Conservation (phyloP, 2,888 invertebrate species). For the Dendrolimus houi region DNA sequence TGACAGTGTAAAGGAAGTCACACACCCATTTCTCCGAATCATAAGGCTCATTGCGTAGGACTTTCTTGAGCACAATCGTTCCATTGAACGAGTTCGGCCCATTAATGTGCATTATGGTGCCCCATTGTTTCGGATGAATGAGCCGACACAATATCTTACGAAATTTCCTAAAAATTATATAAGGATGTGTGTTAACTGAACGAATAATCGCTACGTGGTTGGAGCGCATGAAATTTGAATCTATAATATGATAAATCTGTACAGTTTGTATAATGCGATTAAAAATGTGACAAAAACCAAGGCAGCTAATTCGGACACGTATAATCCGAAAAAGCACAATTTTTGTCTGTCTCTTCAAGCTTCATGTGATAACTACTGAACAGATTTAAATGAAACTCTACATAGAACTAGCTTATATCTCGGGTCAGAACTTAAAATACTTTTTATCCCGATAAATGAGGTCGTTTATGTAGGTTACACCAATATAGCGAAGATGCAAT, state of each 20-base stretch:
- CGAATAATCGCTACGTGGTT: not conserved
- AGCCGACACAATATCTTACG: slow-evolving; percentile 70
- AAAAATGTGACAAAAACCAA: too few relatives aligned
- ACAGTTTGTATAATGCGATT: too few relatives aligned
- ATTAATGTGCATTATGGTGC: slow-evolving; percentile 64
- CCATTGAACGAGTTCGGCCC: slow-evolving; percentile 64
- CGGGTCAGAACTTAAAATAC: too few relatives aligned
- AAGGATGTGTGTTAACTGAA: not conserved
- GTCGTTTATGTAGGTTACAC: too few relatives aligned
- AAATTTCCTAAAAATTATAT: slow-evolving; percentile 64
- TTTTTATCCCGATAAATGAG: too few relatives aligned
- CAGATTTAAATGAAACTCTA: not conserved
- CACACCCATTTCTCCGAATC: slow-evolving; percentile 55
- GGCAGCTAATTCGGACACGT: too few relatives aligned
- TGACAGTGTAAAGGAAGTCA: slow-evolving; percentile 36
- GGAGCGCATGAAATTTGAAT: too few relatives aligned
- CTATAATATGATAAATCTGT: too few relatives aligned
- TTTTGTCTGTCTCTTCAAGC: not conserved
- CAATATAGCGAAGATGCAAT: too few relatives aligned
- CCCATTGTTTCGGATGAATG: slow-evolving; percentile 71
- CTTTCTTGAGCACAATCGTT: slow-evolving; percentile 64
- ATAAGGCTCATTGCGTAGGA: slow-evolving; percentile 51
- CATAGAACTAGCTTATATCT: too few relatives aligned
- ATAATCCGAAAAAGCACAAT: too few relatives aligned
- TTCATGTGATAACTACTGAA: not conserved